Conservation (phyloP, 2,888 invertebrate genomes). For the Alentia gelatinosa region DNA sequence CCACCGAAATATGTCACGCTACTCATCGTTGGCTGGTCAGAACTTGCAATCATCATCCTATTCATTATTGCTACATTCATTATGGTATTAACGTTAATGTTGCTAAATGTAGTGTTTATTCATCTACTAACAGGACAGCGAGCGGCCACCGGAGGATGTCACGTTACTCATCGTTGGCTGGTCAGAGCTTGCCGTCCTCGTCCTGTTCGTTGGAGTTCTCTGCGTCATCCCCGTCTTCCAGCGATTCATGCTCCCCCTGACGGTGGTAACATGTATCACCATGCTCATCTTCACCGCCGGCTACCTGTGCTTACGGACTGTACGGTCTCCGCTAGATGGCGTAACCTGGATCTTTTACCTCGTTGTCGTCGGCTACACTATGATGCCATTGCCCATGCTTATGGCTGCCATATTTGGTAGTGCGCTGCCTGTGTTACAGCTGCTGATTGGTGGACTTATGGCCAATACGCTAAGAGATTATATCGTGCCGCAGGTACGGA, state of each 20-base stretch:
- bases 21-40: slow-evolving; percentile 1
- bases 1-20: not conserved
- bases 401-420: slow-evolving; percentile 27
- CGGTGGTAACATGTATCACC: slow-evolving; percentile 3
- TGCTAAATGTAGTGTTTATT: not conserved
- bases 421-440: not conserved
- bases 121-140: slow-evolving; percentile 16
- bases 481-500: slow-evolving; percentile 4
- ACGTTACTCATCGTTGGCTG: not conserved
- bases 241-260: slow-evolving; percentile 8
- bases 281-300: slow-evolving; percentile 47
- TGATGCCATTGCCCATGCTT: slow-evolving; percentile 23
- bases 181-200: slow-evolving; percentile 14
- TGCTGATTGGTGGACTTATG: slow-evolving; percentile 24
- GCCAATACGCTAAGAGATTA: slow-evolving; percentile 34
- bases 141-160: not conserved
- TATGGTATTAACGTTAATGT: not conserved
- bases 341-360: slow-evolving; percentile 2
- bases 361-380: slow-evolving; percentile 28
- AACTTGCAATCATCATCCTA: not conserved
- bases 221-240: slow-evolving; percentile 40
- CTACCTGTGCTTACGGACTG: slow-evolving; percentile 27
- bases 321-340: slow-evolving; percentile 13
- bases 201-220: not conserved
- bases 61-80: not conserved